Conservation (phyloP, 2,888 invertebrate species). For the Drosophila leonis region DNA sequence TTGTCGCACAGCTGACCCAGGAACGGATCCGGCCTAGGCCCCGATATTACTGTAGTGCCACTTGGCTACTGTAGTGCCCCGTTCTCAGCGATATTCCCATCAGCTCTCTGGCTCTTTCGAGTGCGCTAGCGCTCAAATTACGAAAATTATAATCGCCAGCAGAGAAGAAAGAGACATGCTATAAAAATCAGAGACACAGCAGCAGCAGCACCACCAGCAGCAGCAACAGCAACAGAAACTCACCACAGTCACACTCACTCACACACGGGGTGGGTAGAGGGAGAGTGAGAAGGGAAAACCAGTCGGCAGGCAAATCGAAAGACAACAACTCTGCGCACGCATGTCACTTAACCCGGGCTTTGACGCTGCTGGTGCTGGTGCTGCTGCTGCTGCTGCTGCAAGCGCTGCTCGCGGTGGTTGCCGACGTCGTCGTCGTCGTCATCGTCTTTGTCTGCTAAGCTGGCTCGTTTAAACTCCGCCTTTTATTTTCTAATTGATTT, state of each 20-base stretch:
- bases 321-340: conserved; percentile 64
- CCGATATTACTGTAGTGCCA: conserved; percentile 20
- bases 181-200: conserved; percentile 55
- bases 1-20: conserved; percentile 63
- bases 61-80: conserved; percentile 30
- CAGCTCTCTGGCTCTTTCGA: conserved; percentile 19
- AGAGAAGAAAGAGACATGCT: conserved; percentile 42
- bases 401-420: conserved; percentile 33
- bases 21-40: conserved; percentile 29
- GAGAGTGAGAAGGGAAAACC: conserved; percentile 32
- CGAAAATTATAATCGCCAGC: conserved; percentile 50
- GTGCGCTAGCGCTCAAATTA: conserved; percentile 33
- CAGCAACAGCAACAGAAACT: conserved; percentile 37
- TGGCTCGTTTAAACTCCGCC: conserved; percentile 82
- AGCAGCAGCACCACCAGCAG: not conserved
- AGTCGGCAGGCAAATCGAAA: conserved; percentile 66
- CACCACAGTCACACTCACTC: conserved; percentile 41
- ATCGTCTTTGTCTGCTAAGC: conserved; percentile 64
- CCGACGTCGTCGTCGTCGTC: conserved; percentile 18
- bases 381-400: conserved; percentile 19
- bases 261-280: not conserved
- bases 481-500: conserved; percentile 83
- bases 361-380: conserved; percentile 13
- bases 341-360: conserved; percentile 51
- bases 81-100: not conserved